These are phyloP conservation scores for Sporophila hypoxantha DNA, from an alignment of 2,113 vertebrate genomes.

Conservation along the genomic window DNA sequence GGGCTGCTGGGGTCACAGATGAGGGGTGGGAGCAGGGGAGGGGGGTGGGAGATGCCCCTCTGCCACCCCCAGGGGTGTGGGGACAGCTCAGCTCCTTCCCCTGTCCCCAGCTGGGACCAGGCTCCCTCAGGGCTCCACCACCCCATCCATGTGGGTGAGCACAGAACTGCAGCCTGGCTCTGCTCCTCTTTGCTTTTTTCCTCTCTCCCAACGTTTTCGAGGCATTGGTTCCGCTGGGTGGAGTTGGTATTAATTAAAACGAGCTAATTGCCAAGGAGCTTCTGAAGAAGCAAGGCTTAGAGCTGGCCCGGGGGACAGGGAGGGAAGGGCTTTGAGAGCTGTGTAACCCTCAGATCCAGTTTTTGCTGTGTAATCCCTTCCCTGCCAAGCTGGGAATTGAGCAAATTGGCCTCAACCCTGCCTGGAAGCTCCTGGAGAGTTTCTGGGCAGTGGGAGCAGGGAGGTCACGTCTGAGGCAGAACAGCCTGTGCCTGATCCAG, in stretches of 20 bases:
- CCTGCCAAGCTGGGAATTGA: not conserved
- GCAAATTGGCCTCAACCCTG: not conserved
- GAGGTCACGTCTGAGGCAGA: not conserved
- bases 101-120: not conserved
- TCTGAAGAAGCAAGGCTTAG: not conserved
- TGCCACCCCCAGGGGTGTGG: not conserved
- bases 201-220: not conserved
- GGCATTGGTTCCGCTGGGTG: not conserved
- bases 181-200: not conserved
- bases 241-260: not conserved
- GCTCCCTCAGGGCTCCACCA: accelerated
- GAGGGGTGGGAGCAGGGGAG: not conserved
- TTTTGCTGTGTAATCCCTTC: not conserved
- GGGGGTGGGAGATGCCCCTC: not conserved
- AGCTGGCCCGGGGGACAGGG: not conserved
- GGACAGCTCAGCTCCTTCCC: not conserved
- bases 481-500: accelerated
- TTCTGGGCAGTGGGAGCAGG: not conserved
- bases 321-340: not conserved
- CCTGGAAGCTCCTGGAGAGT: not conserved
- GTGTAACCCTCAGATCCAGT: not conserved
- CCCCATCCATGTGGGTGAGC: not conserved
- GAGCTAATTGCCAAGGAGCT: not conserved
- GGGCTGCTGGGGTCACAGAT: accelerated
- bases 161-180: not conserved